Conservation (phyloP, 2,797 vertebrate species). For the Chrysocyon brachyurus region DNA sequence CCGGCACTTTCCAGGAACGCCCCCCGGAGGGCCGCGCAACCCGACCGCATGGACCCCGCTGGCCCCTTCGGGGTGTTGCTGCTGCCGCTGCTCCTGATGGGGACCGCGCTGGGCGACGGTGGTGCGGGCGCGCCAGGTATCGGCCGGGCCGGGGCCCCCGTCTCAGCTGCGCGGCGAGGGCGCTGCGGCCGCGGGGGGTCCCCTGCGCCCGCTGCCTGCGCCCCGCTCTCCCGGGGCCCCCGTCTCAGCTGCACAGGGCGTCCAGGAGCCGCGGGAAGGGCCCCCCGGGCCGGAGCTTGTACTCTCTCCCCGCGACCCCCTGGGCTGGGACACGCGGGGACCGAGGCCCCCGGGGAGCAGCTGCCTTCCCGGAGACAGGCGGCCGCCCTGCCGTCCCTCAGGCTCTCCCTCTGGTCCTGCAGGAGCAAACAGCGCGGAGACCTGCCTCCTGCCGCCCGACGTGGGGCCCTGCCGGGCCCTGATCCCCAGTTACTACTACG, state of each 20-base stretch:
- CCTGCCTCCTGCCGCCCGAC: constrained; percentile 91
- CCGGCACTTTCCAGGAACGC: background rate
- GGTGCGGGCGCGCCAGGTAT: constrained; percentile 56
- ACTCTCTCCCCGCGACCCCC: background rate
- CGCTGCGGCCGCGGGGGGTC: background rate
- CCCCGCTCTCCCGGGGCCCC: background rate
- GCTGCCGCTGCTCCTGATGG: constrained; percentile 5
- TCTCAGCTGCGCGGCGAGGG: background rate
- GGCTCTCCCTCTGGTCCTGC: background rate
- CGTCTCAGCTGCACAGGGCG: background rate
- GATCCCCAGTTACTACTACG: constrained; percentile 92
- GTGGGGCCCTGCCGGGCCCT: constrained; percentile 91
- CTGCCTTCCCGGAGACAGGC: background rate
- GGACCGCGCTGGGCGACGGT: background rate
- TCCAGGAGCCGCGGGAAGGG: background rate
- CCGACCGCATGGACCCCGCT: background rate
- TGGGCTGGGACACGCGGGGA: background rate
- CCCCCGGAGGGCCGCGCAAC: background rate
- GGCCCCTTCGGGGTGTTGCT: background rate
- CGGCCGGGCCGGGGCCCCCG: rapidly evolving
- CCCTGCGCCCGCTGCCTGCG: background rate
- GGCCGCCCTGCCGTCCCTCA: background rate
- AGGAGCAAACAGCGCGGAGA: constrained; percentile 83
- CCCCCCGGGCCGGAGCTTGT: too few relatives aligned
- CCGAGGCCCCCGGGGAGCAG: background rate